Evolutionary conservation across 1,140 invertebrate species (phyloP).

Genomic region (Pinna nobilis): DNA sequence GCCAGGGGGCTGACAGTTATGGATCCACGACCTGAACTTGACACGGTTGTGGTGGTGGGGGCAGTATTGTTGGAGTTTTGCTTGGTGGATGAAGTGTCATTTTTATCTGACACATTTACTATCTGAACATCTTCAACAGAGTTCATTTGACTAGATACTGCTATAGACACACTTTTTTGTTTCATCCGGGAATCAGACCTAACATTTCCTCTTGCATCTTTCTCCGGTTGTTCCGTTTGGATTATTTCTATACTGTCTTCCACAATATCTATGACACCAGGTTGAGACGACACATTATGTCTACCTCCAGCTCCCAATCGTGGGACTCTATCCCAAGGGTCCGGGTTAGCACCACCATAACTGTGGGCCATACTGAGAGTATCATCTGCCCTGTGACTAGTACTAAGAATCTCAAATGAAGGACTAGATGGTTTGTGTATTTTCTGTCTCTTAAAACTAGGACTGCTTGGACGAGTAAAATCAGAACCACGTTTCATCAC

Average conservation of each 20-base stretch:
- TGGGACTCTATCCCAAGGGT: conserved; percentile 43
- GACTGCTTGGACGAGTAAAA: conserved; percentile 37
- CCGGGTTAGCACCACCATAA: conserved; percentile 19
- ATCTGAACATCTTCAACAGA: conserved; percentile 21
- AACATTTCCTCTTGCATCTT: conserved; percentile 6
- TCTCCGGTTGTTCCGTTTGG: conserved; percentile 28
- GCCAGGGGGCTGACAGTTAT: conserved; percentile 43
- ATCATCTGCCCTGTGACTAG: conserved; percentile 40
- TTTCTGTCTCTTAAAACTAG: conserved; percentile 38
- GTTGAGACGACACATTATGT: conserved; percentile 5
- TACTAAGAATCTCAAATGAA: conserved; percentile 21
- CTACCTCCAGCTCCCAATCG: conserved; percentile 20
- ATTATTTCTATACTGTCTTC: conserved; percentile 38
- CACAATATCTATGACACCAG: conserved; percentile 37
- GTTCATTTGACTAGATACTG: conserved; percentile 27
- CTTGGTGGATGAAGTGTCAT: background rate
- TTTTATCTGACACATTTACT: conserved; percentile 19
- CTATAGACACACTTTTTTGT: conserved; percentile 24
- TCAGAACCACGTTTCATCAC: conserved; percentile 20
- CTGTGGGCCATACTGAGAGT: conserved; percentile 43
- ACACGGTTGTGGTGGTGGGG: background rate
- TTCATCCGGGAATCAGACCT: conserved; percentile 6
- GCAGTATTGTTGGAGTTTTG: too few relatives aligned
- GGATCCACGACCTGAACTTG: conserved; percentile 32
- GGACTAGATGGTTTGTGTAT: conserved; percentile 34